These are phyloP conservation scores for Drosophila paramelanica DNA, from an alignment of 2,888 invertebrate species.

Conservation along the genomic window DNA sequence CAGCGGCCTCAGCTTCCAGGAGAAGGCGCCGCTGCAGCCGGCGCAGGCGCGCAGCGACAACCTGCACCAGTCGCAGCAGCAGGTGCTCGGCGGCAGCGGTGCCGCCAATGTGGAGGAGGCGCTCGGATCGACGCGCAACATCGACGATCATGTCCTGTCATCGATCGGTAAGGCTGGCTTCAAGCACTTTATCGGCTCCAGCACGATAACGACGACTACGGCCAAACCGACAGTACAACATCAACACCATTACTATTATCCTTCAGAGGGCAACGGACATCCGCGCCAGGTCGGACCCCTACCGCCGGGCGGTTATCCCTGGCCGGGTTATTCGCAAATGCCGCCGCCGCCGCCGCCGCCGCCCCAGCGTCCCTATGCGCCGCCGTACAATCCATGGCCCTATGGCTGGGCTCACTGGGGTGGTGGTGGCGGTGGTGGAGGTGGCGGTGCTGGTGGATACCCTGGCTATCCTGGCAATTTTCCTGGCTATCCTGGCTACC, in stretches of 20 bases:
- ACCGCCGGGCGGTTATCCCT: slow-evolving; percentile 21
- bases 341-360: slow-evolving; percentile 23
- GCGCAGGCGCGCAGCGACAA: slow-evolving; percentile 47
- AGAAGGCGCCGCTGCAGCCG: slow-evolving; percentile 54
- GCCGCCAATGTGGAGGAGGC: slow-evolving; percentile 41
- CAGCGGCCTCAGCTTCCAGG: slow-evolving; percentile 50
- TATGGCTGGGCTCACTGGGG: slow-evolving; percentile 38
- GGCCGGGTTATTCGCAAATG: slow-evolving; percentile 39
- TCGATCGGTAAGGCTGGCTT: slow-evolving; percentile 70
- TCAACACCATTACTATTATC: slow-evolving; percentile 71
- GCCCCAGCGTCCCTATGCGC: slow-evolving; percentile 44
- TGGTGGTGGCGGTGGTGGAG: background rate
- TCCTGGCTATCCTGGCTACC: slow-evolving; percentile 33
- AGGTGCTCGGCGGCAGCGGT: slow-evolving; percentile 2
- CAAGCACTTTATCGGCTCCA: slow-evolving; percentile 57
- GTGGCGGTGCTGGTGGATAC: background rate
- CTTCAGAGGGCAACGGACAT: slow-evolving; percentile 62
- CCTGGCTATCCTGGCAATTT: slow-evolving; percentile 29
- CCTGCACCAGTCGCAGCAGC: slow-evolving; percentile 16
- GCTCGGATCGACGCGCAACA: slow-evolving; percentile 43
- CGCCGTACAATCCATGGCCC: slow-evolving; percentile 32
- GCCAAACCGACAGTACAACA: slow-evolving; percentile 59
- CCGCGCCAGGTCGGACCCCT: slow-evolving; percentile 47
- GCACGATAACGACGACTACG: slow-evolving; percentile 42
- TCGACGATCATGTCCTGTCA: slow-evolving; percentile 61